Evolutionary conservation across 2,113 vertebrate genomes (phyloP), one percentile per base, ranked within the genome.

Genomic region (Grus americana): DNA sequence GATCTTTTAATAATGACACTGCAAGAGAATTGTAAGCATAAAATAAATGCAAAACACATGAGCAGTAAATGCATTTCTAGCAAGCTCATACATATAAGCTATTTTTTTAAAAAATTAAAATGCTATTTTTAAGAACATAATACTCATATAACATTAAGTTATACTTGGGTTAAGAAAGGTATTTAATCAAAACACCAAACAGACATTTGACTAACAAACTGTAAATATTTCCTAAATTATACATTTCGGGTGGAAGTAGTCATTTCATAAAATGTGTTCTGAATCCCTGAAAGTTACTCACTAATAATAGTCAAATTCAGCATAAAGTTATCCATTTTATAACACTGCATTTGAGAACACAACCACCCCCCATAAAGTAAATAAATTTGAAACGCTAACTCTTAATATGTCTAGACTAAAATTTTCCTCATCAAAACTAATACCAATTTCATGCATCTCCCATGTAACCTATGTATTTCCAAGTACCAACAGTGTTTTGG

Each of bases 1-100:
- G 98, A 97, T 99, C 99, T 98, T 99, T 99, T 93, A 99, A 97
- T 95, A 99, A 98, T 29, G 99, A 99, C 86, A 99, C 99, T 99
- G 96, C 34, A 93, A 81, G n/a, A 97, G 18, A 94, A 91, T 10
- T 47, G 3, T 4, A 97, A 96, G 72, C 86, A 93, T 78, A 90
- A 90, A 93, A 34, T 65, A 70, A 83, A 30, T 16, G 19, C 18
- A 70, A 93, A 87, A 91, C 62, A 93, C 36, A 10, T 0, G 2
- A 87, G 36, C 9, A 92, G 8, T 17, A 94, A 68, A 86, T 40
- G n/a, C 5, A 83, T 79, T 94, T 84, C 20, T 65, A 90, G 2
- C 32, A 83, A 86, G 17, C 81, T 91, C 66, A 86, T 47, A 36
- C 23, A 23, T n/a, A 58, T 5, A 47, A 86, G 26, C 11, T 70